Conservation (phyloP, 2,113 vertebrate genomes). For the Otocyon megalotis region DNA sequence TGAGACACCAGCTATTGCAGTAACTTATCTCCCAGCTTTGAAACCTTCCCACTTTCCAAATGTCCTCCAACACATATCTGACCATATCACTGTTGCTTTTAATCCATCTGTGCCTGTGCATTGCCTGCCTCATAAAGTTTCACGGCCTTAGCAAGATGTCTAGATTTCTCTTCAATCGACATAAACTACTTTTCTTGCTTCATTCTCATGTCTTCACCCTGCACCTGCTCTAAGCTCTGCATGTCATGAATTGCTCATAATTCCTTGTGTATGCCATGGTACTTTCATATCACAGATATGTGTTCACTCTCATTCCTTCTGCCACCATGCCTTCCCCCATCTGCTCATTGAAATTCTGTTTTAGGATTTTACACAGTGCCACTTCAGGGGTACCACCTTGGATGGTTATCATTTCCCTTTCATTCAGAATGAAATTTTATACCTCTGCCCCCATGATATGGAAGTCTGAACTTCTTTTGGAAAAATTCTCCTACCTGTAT, state of each 20-base stretch:
- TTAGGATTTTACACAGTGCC: conserved; percentile 26
- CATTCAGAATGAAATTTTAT: conserved; percentile 26
- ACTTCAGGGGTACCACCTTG: neutral
- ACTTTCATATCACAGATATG: neutral
- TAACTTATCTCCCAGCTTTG: neutral
- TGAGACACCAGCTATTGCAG: neutral
- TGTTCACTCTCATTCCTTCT: neutral
- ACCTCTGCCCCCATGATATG: neutral
- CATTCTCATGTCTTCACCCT: neutral
- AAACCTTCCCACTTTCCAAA: neutral
- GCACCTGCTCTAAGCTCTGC: neutral
- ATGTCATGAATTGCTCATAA: neutral
- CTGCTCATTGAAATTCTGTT: conserved; percentile 38
- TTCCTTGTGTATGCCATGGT: neutral
- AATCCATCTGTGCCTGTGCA: neutral
- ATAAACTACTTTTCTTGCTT: neutral
- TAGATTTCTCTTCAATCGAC: neutral
- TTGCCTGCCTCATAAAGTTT: neutral
- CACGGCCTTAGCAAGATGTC: neutral
- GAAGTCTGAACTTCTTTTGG: conserved; percentile 3
- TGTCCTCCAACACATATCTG: neutral
- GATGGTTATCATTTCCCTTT: conserved; percentile 20
- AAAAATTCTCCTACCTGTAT: conserved; percentile 1
- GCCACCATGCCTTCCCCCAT: conserved; percentile 8
- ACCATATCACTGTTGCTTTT: neutral